Base-by-base conservation (phyloP, 2,888 invertebrate genomes). In the Leptinotarsa juncta region DNA sequence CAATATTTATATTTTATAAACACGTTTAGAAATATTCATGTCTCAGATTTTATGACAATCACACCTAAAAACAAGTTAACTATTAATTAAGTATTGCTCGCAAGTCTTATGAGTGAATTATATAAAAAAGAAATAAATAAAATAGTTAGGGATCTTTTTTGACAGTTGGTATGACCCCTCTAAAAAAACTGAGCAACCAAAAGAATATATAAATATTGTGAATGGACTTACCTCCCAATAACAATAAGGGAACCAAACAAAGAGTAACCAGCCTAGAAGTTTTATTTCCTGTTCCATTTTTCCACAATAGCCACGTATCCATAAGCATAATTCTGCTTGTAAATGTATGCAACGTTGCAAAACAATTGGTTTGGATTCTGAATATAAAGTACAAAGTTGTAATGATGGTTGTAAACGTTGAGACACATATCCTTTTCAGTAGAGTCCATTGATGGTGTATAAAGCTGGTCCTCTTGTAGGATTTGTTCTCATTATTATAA, bases 161-260 rank as follows among this genome's bases (percentile, higher is more conserved):
- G 42, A 42, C 42, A 42, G 42, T 42, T 7, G 42, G 42, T 10
- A 12, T 42, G 10, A 42, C 42, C 42, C 10, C 3, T 10, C 42
- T 10, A 10, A 42, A 42, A 42, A 42, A 42, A 42, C 42, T 42
- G 2, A 32, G 5, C 32, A 32, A 32, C 32, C 32, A 32, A 32
- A 32, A 32, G 32, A 7, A 32, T 57, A 48, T 20, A 60, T 23
- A 4, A 55, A 18, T 3, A 32, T 42, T 18, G 42, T 18, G n/a
- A 16, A 23, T 5, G 3, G 12, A 75, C 91, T 91, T 86, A 92
- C 92, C 92, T 83, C 88, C 88, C 75, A 91, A 83, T 74, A 92
- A 81, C 65, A 92, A 79, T 65, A 92, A 85, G 1, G 91, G 91
- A 80, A 92, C 78, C 20, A 92, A 79, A 55, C 90, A 86, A 68